Evolutionary conservation across 2,888 invertebrate genomes (phyloP), one percentile per base, ranked within the genome.

Genomic region (Operophtera brumata): DNA sequence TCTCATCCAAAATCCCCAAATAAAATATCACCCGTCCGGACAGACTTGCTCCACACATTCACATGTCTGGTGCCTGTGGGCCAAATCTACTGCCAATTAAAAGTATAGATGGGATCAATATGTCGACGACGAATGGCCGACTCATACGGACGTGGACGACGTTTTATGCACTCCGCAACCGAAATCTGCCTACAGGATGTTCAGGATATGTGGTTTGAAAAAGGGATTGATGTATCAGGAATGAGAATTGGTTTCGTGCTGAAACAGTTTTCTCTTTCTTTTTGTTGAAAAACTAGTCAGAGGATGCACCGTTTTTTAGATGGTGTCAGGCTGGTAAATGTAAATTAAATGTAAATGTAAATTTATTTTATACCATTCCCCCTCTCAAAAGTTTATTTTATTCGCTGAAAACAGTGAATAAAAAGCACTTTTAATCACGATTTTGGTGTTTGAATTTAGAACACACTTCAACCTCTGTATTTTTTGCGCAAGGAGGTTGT

Each of bases 51-150:
- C 75, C 75, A 78, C 70, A 74, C 75, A 75, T 77, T 74, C 77
- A 75, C 78, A 70, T 78, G 78, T 78, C 79, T 75, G 72, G 57
- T 70, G 78, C 78, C 76, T 75, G 74, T 73, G 75, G 78, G 67
- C 72, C 75, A 75, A 80, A 86, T 86, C 81, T 83, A 84, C 74
- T 77, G 79, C 82, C 88, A 87, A 89, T 89, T 87, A 86, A 85
- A 86, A 82, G 77, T 86, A 84, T 83, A 78, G 82, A 87, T 82
- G 80, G 83, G 74, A 75, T 77, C 80, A 20, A 20, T 20, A 77
- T 80, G 81, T 73, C 69, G 71, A 66, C 73, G 72, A 85, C 78
- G 77, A 79, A 84, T 83, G 75, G 73, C 62, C 59, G 50, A 56
- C 72, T 73, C 73, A 74, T 77, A 69, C 62, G 64, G 68, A 72